A percentile compares a stretch with the other conserved stretches of the same genome.
Conservation (phyloP, 2,888 invertebrate species). For the Lithophane leautieri region DNA sequence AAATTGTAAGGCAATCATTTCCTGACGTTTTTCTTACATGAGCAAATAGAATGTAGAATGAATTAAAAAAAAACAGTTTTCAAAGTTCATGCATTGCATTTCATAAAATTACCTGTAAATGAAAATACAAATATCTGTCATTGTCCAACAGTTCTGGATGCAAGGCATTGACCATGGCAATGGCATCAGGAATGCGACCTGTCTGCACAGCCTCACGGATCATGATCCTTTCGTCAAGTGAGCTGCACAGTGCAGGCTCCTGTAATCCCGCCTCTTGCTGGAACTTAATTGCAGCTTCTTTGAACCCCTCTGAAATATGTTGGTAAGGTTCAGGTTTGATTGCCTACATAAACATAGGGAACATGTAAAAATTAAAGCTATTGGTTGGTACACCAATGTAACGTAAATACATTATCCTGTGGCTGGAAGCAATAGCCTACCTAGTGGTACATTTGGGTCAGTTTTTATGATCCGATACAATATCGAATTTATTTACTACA, state of each 20-base stretch:
- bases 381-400: neutral
- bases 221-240: constrained; percentile 97
- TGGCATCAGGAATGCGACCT: constrained; percentile 98
- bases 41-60: neutral
- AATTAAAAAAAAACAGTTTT: neutral
- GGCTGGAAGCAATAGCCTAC: neutral
- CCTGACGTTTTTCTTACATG: neutral
- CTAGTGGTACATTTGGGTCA: no score
- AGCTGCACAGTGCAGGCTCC: constrained; percentile 91
- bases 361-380: neutral
- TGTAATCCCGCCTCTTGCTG: constrained; percentile 96
- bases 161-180: constrained; percentile 97
- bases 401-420: neutral
- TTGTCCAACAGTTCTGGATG: constrained; percentile 98
- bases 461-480: no score
- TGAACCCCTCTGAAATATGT: constrained; percentile 94
- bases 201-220: constrained; percentile 98
- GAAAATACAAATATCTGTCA: constrained; percentile 98
- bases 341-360: constrained; percentile 5
- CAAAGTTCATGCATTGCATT: neutral
- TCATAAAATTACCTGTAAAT: constrained; percentile 93
- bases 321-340: constrained; percentile 35
- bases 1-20: neutral
- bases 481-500: no score
- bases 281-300: constrained; percentile 99